Conservation (phyloP, 2,113 vertebrate genomes). For the Elephantulus edwardii region DNA sequence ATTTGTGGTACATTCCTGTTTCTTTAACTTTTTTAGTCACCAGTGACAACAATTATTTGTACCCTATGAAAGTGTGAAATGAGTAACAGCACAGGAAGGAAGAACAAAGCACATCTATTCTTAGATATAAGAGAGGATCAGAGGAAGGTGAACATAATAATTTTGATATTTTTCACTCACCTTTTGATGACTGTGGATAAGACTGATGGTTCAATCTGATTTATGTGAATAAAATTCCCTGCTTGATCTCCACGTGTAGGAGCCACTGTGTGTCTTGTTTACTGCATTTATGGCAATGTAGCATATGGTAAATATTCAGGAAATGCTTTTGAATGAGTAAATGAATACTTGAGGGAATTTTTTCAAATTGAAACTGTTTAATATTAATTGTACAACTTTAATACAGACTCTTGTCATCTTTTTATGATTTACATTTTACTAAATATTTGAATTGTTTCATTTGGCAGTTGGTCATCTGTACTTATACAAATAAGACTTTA, state of each 20-base stretch:
- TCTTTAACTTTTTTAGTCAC: background rate
- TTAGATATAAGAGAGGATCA: background rate
- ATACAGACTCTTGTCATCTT: background rate
- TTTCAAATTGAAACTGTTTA: background rate
- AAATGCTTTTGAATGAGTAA: conserved; percentile 15
- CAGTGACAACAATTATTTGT: background rate
- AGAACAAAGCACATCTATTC: background rate
- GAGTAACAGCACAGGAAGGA: background rate
- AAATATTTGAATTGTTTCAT: conserved; percentile 19
- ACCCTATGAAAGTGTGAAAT: background rate
- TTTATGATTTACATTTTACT: conserved; percentile 25
- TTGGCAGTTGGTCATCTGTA: background rate
- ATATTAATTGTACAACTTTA: conserved; percentile 26
- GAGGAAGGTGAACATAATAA: background rate
- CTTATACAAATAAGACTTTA: background rate
- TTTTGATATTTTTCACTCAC: background rate
- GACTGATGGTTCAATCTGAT: background rate
- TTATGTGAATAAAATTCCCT: background rate
- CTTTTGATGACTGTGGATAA: background rate
- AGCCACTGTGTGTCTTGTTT: background rate
- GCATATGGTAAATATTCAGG: background rate
- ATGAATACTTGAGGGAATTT: background rate
- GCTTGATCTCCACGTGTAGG: background rate
- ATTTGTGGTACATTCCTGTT: background rate
- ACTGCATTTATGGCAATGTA: background rate